Evolutionary conservation across 1,140 invertebrate species (phyloP), one percentile per base, ranked within the genome.

Genomic region (Parapsyche elsis): DNA sequence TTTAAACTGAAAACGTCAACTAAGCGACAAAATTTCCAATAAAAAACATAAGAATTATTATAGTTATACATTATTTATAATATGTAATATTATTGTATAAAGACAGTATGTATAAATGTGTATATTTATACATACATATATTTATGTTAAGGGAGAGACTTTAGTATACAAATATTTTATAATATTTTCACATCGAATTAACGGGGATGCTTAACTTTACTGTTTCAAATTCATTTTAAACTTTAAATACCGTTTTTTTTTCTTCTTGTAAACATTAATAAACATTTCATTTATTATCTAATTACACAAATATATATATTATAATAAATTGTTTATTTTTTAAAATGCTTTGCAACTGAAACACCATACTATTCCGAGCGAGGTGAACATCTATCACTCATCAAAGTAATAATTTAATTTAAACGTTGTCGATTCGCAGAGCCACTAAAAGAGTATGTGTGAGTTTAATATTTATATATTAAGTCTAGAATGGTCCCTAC

Each of bases 141-240:
- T 46, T 45, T n/a, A 49, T n/a, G n/a, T 2, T 30, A 76, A 26
- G 44, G 23, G 57, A 57, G 74, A 77, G 57, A 64, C 57, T 64
- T 77, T 77, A 77, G 44, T 23, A 26, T 57, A 75, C 73, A 44
- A 38, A 77, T 77, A 44, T 77, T 77, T 45, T 26, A 77, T 77
- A 77, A 77, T 77, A 77, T 77, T 24, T 77, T 77, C 75, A 77
- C 75, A 77, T 77, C 75, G 75, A 77, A 75, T 64, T 77, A 77
- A 77, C 59, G 14, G 71, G 75, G 49, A 45, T 30, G 5, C 53
- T 57, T 77, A 77, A 64, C 12, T 5, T 75, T 77, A 77, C 71
- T 73, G 10, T 59, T 26, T 64, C 49, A 75, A 75, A 57, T 75
- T 16, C 57, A 57, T 46, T 53, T 74, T 46, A 74, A 74, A 21